Conservation (phyloP, 2,113 vertebrate genomes). For the Pimephales promelas region DNA sequence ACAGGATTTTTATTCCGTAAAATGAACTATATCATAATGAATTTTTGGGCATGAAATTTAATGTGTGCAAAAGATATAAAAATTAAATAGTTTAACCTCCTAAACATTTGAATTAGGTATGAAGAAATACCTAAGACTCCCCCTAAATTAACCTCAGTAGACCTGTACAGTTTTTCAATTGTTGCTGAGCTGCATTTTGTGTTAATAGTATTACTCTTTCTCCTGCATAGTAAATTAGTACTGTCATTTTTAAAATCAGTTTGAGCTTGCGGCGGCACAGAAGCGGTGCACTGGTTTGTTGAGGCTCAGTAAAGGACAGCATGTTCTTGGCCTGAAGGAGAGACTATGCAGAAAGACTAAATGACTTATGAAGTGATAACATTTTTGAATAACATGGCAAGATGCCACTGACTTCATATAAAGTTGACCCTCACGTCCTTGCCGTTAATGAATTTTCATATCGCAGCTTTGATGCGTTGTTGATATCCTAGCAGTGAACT, state of each 20-base stretch:
- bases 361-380: conserved; percentile 18
- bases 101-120: background rate
- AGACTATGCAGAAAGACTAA: background rate
- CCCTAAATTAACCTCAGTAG: background rate
- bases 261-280: conserved; percentile 34
- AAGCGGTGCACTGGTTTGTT: conserved; percentile 35
- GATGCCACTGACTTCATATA: background rate
- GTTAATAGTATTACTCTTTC: conserved; percentile 1
- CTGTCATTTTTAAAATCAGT: background rate
- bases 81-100: background rate
- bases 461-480: background rate
- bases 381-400: conserved; percentile 26
- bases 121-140: background rate
- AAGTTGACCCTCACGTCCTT: background rate
- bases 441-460: background rate
- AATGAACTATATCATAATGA: background rate
- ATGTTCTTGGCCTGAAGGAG: conserved; percentile 39
- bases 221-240: background rate
- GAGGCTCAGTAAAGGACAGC: conserved; percentile 38
- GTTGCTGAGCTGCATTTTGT: background rate
- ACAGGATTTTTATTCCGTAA: background rate
- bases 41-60: background rate
- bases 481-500: background rate
- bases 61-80: background rate
- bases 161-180: background rate